phyloP scores from a whole-genome alignment of 2,888 invertebrate species.

The Catocala sponsa region DNA sequence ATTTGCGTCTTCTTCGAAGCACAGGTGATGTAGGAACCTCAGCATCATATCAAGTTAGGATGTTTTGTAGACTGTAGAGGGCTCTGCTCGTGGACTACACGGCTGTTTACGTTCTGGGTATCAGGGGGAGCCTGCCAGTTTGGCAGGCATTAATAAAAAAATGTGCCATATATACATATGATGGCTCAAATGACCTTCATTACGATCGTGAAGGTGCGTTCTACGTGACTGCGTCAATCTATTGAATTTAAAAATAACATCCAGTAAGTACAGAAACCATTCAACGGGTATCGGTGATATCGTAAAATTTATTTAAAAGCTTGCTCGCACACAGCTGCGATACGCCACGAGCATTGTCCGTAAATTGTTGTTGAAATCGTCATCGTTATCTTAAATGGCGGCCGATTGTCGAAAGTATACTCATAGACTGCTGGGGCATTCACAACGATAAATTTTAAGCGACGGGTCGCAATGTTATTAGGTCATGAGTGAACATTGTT shows the following conservation, averaged over 20 bases:
- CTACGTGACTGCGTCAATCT: neutral
- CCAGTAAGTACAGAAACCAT: slow-evolving; percentile 28
- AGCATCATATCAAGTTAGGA: too few species aligned
- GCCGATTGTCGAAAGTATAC: slow-evolving; percentile 3
- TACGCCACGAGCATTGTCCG: slow-evolving; percentile 3
- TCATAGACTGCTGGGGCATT: neutral
- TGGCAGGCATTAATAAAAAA: too few species aligned
- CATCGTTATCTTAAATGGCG: slow-evolving; percentile 8
- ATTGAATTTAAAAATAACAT: slow-evolving; percentile 11
- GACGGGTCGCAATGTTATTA: neutral
- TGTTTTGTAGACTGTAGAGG: too few species aligned
- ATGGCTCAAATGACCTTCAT: too few species aligned
- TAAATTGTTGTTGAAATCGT: slow-evolving; percentile 6
- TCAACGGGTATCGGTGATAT: slow-evolving; percentile 53
- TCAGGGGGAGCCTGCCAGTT: too few species aligned
- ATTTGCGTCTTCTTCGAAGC: too few species aligned
- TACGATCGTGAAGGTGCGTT: too few species aligned
- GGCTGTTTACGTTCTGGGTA: too few species aligned
- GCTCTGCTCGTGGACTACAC: too few species aligned
- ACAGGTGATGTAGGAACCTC: too few species aligned
- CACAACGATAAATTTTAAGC: neutral
- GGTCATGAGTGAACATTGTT: neutral
- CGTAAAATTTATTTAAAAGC: slow-evolving; percentile 57
- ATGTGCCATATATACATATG: too few species aligned
- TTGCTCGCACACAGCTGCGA: neutral